Evolutionary conservation across 2,113 vertebrate genomes (phyloP).

Genomic region (Cyprinodon tularosa): DNA sequence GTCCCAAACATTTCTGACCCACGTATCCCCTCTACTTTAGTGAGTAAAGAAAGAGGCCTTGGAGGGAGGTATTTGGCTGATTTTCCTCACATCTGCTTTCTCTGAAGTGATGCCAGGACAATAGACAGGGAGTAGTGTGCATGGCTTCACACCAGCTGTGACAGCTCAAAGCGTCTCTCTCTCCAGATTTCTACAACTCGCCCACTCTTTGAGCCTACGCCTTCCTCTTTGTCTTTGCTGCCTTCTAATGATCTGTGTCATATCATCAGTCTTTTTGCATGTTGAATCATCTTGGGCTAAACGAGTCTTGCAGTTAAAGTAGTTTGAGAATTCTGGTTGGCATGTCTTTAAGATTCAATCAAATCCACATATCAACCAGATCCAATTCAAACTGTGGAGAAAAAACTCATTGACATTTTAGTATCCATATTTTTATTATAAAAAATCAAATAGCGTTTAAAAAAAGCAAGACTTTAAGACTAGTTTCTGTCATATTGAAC

Average conservation of each 20-base stretch:
- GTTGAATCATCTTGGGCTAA: conserved; percentile 2
- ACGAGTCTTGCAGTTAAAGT: background rate
- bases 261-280: conserved; percentile 33
- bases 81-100: conserved; percentile 48
- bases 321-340: background rate
- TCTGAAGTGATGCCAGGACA: conserved; percentile 77
- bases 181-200: conserved; percentile 51
- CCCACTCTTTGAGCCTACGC: conserved; percentile 59
- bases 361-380: no score
- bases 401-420: no score
- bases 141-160: conserved; percentile 74
- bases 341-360: background rate
- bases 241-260: conserved; percentile 53
- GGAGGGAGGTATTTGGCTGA: conserved; percentile 60
- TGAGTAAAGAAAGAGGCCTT: conserved; percentile 48
- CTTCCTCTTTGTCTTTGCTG: conserved; percentile 48
- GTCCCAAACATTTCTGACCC: conserved; percentile 49
- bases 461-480: no score
- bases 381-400: no score
- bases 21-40: conserved; percentile 50
- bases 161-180: conserved; percentile 66
- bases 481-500: no score
- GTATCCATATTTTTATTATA: no score
- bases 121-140: conserved; percentile 53
- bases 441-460: no score